Evolutionary conservation across 2,888 invertebrate species (phyloP), one percentile per base, ranked within the genome.

Genomic region (Embidobia sp.): DNA sequence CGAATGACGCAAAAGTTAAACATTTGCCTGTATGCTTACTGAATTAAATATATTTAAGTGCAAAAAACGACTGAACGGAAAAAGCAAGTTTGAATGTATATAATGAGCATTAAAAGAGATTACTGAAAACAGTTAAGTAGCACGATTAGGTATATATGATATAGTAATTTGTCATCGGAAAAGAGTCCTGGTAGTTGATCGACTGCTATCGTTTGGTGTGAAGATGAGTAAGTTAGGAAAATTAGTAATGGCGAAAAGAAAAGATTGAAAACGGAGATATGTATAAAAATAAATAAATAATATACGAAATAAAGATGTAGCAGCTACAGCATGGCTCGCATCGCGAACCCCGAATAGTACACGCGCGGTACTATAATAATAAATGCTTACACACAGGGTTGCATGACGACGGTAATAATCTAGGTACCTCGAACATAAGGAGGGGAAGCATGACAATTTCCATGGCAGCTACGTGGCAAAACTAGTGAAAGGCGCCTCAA

Each of bases 401-500:
- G 86, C 86, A 86, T 85, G 85, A 86, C 83, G 86, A 86, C 86
- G 85, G 83, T 86, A 85, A 87, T 87, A 86, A 85, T 86, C 86
- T 85, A 89, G 89, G 90, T 93, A 94, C 93, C 93, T 94, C 93
- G 91, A 88, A 92, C 91, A 92, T 93, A 93, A 90, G 93, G 93
- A 88, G 93, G 93, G 90, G 93, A 92, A 87, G 93, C 92, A 91
- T 93, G 93, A 89, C 90, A 93, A 92, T 93, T 93, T 91, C 93
- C 93, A 90, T 91, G 92, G 92, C 93, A 93, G 91, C 93, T 93
- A 91, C 93, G 92, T 90, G 93, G 93, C 91, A 93, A 93, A 92
- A 93, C 92, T 89, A 91, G 87, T 89, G 91, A 90, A 90, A 91
- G 90, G 84, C 90, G 90, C 89, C 90, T 90, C 88, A 91, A 89